phyloP scores from a whole-genome alignment of 1,140 invertebrate genomes.

The Conus betulinus region DNA sequence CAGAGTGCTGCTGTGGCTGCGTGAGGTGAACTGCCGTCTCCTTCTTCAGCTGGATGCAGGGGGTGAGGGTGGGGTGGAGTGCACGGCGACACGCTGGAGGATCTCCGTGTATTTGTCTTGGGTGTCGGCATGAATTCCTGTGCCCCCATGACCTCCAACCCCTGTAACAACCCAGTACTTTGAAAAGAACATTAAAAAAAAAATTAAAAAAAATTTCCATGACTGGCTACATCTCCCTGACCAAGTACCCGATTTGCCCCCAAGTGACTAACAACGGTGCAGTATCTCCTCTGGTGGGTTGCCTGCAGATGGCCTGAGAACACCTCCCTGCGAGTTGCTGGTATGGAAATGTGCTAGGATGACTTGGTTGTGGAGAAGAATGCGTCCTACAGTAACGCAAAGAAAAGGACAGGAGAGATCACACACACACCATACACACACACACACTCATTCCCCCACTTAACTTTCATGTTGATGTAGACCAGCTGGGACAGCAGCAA shows the following conservation, averaged over 20 bases:
- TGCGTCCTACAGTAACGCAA: too few relatives aligned
- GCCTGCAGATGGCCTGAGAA: too few relatives aligned
- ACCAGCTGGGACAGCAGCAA: conserved; percentile 76
- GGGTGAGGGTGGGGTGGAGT: conserved; percentile 58
- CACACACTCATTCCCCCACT: not conserved
- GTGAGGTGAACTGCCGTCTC: not conserved
- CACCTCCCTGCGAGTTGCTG: too few relatives aligned
- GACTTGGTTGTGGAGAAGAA: too few relatives aligned
- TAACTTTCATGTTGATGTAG: conserved; percentile 77
- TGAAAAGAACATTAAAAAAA: not conserved
- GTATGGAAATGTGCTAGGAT: too few relatives aligned
- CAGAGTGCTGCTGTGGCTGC: not conserved
- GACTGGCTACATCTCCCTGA: too few relatives aligned
- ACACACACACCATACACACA: not conserved
- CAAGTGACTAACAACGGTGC: too few relatives aligned
- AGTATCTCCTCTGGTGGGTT: too few relatives aligned
- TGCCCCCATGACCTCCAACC: conserved; percentile 77
- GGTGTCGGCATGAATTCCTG: conserved; percentile 75
- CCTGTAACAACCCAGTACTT: conserved; percentile 53
- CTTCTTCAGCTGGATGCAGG: conserved; percentile 47
- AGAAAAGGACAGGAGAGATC: too few relatives aligned
- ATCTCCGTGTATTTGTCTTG: conserved; percentile 76
- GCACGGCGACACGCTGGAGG: conserved; percentile 64
- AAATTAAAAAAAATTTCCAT: too few relatives aligned
- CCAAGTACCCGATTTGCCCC: too few relatives aligned